Evolutionary conservation across 2,888 invertebrate species (phyloP).

Genomic region (Geophilus truncorum): DNA sequence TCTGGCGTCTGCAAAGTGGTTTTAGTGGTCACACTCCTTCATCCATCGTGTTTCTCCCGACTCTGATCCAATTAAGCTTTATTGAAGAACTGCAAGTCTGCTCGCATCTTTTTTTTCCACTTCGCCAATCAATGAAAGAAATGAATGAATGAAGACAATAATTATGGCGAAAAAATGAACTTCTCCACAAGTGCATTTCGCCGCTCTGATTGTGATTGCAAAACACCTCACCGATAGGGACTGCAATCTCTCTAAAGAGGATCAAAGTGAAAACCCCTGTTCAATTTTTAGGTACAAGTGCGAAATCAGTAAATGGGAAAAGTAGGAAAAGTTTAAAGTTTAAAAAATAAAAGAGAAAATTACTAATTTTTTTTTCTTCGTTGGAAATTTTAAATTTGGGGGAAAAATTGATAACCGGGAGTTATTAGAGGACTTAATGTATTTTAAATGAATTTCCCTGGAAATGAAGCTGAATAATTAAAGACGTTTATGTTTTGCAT

Average conservation of each 20-base stretch:
- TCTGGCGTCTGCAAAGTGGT: slow-evolving; percentile 16
- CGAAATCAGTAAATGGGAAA: background rate
- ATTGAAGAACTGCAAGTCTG: background rate
- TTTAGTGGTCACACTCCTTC: slow-evolving; percentile 25
- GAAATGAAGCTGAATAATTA: too few relatives aligned
- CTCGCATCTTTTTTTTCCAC: background rate
- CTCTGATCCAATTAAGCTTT: slow-evolving; percentile 2
- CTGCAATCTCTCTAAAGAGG: slow-evolving; percentile 11
- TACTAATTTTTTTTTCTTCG: too few relatives aligned
- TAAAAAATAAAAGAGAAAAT: too few relatives aligned
- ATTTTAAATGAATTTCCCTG: too few relatives aligned
- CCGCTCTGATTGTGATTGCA: background rate
- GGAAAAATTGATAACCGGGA: too few relatives aligned
- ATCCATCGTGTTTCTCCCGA: slow-evolving; percentile 4
- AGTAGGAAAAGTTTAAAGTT: background rate
- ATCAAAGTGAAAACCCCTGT: slow-evolving; percentile 10
- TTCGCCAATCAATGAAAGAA: background rate
- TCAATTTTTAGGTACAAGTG: background rate
- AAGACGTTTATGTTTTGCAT: too few relatives aligned
- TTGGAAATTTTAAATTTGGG: too few relatives aligned
- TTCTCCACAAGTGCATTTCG: background rate
- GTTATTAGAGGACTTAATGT: too few relatives aligned
- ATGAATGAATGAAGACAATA: background rate
- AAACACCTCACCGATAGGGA: background rate
- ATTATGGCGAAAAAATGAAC: background rate